Base-by-base conservation (phyloP, 2,797 vertebrate genomes). In the Pseudocheirus occidentalis region DNA sequence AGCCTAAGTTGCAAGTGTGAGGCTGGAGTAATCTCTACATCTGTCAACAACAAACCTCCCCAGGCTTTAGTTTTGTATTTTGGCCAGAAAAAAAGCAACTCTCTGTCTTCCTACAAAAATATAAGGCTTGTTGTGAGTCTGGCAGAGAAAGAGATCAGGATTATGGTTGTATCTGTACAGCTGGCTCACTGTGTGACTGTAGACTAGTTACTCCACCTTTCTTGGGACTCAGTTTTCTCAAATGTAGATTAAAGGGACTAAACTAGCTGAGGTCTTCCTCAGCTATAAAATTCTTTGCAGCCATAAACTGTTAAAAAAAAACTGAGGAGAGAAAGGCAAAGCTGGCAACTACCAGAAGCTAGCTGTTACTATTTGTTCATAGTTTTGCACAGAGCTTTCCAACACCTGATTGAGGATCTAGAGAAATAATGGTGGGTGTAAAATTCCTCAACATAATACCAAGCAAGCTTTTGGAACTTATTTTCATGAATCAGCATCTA, bases 401-500 rank as follows among this genome's bases (percentile, higher is more conserved):
- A 5, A 27, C 40, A 93, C 3, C 55, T 14, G 18, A 92, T n/a
- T 40, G 90, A 92, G 50, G 55, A 54, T 0, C 4, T n/a, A 34
- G 31, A 3, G 59, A 46, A 92, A 66, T 54, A 58, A 73, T 29
- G 40, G n/a, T 54, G 56, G 46, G 52, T 54, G 0, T 54, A 66
- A 96, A 59, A 95, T 21, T 46, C 27, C 52, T 24, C 94, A 46
- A 90, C 3, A 24, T 31, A 59, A 93, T 34, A 93, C 54, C 90
- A 55, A 56, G 87, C 66, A 90, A 55, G 50, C 55, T 93, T 93
- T 89, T 93, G 95, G 81, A 94, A 90, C 24, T 29, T 16, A 46
- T 28, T 40, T 34, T 93, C 94, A 58, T 92, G 95, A 95, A 66
- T 96, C 96, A 95, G 94, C 93, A 96, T 90, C 66, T 94, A 5